Base-by-base conservation (phyloP, 2,888 invertebrate genomes). In the Sarcophaga variegata region DNA sequence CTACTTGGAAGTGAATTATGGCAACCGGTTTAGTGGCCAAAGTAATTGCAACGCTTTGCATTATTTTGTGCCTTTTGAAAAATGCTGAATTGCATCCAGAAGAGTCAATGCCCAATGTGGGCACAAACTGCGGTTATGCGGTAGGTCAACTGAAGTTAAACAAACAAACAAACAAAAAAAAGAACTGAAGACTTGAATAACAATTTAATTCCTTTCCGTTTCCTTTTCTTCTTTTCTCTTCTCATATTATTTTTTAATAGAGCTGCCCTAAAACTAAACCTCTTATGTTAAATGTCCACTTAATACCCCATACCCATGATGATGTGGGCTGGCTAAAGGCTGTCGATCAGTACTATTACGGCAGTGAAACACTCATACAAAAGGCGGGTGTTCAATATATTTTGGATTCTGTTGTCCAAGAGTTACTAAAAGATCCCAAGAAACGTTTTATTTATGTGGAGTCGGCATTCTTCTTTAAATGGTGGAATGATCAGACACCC, bases 291-390 rank as follows among this genome's bases (percentile, higher is more conserved):
- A 98, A 98, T 92, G 96, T 98, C 0, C 98, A 98, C 91, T 94
- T 98, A 1, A 95, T 97, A 0, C 95, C 98, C 0, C 99, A 99
- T 91, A 97, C 97, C 0, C 98, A 99, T 91, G 97, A 98, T 91
- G 99, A 99, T 91, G 98, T 98, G 0, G 98, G 98, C 63, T 99
- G 98, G 98, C 93, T 98, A 37, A 97, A 98, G 93, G 98, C 98
- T 0, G 97, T 98, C 0, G 98, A 99, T 91, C 97, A 98, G 92
- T 99, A 99, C 91, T 99, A 96, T 91, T 98, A 96, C 92, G 97
- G 97, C 88, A 95, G 96, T 95, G 91, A 95, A 94, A 94, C 91
- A 0, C 75, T 89, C 2, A 96, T 96, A 8, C 97, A 97, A 90
- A 95, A 95, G 74, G 97, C 97, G 5, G 98, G 97, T 0, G 98